Evolutionary conservation across 1,140 invertebrate genomes (phyloP).

Genomic region (Ceratina australensis): DNA sequence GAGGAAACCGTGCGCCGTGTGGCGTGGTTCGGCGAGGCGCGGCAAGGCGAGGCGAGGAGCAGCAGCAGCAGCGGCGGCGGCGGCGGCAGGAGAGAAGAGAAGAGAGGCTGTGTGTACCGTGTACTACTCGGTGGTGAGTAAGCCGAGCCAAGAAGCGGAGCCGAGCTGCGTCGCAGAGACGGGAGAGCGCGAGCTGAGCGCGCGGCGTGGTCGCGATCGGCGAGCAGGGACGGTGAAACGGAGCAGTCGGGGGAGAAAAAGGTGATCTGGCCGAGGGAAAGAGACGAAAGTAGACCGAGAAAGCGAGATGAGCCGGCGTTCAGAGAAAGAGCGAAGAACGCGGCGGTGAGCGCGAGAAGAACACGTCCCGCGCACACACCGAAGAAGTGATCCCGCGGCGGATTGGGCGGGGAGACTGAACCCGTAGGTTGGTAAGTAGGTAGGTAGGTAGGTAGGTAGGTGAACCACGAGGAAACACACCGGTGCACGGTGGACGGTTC

Average conservation of each 20-base stretch:
- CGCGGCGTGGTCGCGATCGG: conserved; percentile 24
- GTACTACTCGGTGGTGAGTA: conserved; percentile 68
- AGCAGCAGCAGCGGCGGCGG: too few relatives aligned
- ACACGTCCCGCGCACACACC: conserved; percentile 29
- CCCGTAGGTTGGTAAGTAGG: conserved; percentile 69
- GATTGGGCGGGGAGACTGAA: conserved; percentile 66
- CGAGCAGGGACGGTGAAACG: conserved; percentile 30
- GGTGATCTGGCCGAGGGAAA: conserved; percentile 67
- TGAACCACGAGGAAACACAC: conserved; percentile 57
- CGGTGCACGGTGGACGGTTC: conserved; percentile 19
- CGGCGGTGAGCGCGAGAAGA: conserved; percentile 10
- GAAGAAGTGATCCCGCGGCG: conserved; percentile 21
- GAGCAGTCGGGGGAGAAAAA: conserved; percentile 20
- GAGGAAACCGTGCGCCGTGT: background rate
- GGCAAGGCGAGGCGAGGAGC: conserved; percentile 7
- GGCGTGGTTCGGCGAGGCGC: background rate
- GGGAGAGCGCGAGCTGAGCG: background rate
- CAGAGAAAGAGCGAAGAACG: background rate
- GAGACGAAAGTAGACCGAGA: conserved; percentile 34
- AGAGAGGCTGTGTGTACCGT: conserved; percentile 50
- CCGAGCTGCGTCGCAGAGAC: conserved; percentile 40
- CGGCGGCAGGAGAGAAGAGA: conserved; percentile 11
- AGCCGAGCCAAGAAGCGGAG: conserved; percentile 61
- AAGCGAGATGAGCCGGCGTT: background rate
- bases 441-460: conserved; percentile 74